Conservation (phyloP, 2,113 vertebrate genomes). For the Notothenia rossii region DNA sequence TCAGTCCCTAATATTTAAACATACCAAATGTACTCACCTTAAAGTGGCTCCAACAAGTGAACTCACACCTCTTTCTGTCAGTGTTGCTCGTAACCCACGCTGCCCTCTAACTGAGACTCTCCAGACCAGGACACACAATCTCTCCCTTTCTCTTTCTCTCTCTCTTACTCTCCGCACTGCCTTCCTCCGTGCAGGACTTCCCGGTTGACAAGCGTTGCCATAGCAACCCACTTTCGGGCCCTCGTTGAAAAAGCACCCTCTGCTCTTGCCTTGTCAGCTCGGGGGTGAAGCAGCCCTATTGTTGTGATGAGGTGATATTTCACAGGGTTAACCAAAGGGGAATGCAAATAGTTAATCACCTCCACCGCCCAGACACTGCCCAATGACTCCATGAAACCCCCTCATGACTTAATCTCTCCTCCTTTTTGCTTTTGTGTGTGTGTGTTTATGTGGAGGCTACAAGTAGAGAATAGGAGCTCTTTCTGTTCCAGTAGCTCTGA, state of each 20-base stretch:
- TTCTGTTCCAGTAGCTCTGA: conserved; percentile 46
- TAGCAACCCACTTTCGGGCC: conserved; percentile 70
- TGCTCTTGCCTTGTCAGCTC: conserved; percentile 68
- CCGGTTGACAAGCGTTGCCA: conserved; percentile 80
- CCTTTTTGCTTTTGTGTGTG: conserved; percentile 44
- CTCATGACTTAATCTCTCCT: conserved; percentile 45
- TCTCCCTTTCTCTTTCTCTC: conserved; percentile 46
- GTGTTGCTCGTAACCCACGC: conserved; percentile 36
- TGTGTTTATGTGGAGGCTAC: conserved; percentile 8
- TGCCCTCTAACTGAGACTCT: conserved; percentile 40
- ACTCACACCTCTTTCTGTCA: conserved; percentile 47
- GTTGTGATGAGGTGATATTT: conserved; percentile 85
- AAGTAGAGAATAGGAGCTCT: conserved; percentile 45
- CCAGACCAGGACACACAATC: conserved; percentile 65
- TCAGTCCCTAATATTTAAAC: conserved; percentile 8
- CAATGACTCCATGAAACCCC: conserved; percentile 47
- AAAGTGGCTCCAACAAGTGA: conserved; percentile 43
- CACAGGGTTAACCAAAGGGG: conserved; percentile 79
- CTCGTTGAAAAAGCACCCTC: conserved; percentile 71
- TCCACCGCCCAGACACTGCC: conserved; percentile 59
- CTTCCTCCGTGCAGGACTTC: conserved; percentile 76
- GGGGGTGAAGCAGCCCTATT: conserved; percentile 67
- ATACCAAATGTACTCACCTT: conserved; percentile 70
- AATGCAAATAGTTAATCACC: conserved; percentile 75
- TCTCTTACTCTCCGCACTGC: conserved; percentile 51